A percentile compares a stretch with the other conserved stretches of the same genome.
Conservation (phyloP, 2,113 vertebrate species). For the Leptobrachium leishanense region DNA sequence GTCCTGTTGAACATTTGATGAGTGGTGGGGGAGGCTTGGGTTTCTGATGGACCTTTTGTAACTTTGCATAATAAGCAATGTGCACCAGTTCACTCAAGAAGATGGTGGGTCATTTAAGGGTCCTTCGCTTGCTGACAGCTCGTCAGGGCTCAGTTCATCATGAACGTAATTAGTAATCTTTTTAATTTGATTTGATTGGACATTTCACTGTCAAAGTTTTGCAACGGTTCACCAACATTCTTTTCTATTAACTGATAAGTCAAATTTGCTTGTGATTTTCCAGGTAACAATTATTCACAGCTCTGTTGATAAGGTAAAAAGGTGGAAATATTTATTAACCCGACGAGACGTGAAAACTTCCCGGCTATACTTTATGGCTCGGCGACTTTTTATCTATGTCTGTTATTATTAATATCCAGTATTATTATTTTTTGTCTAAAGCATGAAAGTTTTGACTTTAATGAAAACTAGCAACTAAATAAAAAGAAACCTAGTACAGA, state of each 20-base stretch:
- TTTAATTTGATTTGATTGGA: constrained; percentile 35
- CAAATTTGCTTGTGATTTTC: constrained; percentile 27
- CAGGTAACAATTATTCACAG: constrained; percentile 34
- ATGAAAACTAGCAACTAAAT: no score
- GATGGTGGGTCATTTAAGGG: constrained; percentile 25
- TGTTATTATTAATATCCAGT: no score
- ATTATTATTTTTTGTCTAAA: no score
- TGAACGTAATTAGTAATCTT: constrained; percentile 38
- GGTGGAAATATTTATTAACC: constrained; percentile 33
- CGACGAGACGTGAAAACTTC: neutral
- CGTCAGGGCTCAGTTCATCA: constrained; percentile 33
- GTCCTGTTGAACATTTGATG: neutral
- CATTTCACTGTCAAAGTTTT: constrained; percentile 11
- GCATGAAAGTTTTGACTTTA: no score
- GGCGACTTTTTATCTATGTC: neutral
- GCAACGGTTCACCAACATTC: constrained; percentile 15
- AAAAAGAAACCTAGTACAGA: no score
- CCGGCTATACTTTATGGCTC: neutral
- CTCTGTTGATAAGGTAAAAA: constrained; percentile 23
- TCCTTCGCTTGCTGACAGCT: constrained; percentile 15
- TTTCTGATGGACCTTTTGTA: neutral
- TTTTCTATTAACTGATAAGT: constrained; percentile 39
- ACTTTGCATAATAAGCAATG: constrained; percentile 23
- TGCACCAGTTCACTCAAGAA: constrained; percentile 9
- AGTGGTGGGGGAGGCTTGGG: neutral